A percentile compares a stretch with the other conserved stretches of the same genome.
phyloP scores from a whole-genome alignment of 2,113 vertebrate species.

The Quiscalus mexicanus region DNA sequence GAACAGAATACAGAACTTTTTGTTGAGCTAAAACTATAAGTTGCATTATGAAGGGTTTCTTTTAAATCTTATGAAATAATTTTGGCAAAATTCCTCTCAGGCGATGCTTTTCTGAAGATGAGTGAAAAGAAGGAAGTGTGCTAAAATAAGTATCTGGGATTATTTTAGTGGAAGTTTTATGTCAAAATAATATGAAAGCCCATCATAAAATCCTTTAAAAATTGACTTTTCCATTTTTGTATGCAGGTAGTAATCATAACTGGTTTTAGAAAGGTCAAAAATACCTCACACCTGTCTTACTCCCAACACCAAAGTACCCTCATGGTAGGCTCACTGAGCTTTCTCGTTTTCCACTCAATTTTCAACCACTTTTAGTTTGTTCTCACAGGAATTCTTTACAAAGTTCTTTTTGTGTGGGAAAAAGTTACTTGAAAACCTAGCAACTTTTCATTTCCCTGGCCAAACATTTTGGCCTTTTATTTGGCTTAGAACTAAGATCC shows the following conservation, averaged over 20 bases:
- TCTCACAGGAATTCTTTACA: not conserved
- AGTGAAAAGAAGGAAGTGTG: not conserved
- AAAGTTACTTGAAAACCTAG: not conserved
- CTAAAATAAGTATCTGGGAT: not conserved
- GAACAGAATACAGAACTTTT: not conserved
- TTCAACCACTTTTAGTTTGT: not conserved
- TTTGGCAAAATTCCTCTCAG: not conserved
- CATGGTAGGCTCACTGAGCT: not conserved
- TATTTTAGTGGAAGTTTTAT: constrained; percentile 24
- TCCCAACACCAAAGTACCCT: not conserved
- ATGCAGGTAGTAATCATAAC: not conserved
- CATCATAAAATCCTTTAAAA: not conserved
- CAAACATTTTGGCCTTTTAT: not conserved
- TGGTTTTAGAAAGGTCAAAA: not conserved
- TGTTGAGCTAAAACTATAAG: not conserved
- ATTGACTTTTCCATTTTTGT: not conserved
- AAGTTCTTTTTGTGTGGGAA: not conserved
- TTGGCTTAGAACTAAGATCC: not conserved
- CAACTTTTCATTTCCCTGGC: not conserved
- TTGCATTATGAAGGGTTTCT: not conserved
- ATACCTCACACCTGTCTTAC: not conserved
- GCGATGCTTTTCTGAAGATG: not conserved
- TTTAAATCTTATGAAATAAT: not conserved
- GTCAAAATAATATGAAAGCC: not conserved
- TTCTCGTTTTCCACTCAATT: not conserved